Percentiles rank a stretch among this genome's conserved stretches.
Evolutionary conservation across 92 coral and sea anemone genomes (phyloP).

Genomic region (Meandrina meandrites): DNA sequence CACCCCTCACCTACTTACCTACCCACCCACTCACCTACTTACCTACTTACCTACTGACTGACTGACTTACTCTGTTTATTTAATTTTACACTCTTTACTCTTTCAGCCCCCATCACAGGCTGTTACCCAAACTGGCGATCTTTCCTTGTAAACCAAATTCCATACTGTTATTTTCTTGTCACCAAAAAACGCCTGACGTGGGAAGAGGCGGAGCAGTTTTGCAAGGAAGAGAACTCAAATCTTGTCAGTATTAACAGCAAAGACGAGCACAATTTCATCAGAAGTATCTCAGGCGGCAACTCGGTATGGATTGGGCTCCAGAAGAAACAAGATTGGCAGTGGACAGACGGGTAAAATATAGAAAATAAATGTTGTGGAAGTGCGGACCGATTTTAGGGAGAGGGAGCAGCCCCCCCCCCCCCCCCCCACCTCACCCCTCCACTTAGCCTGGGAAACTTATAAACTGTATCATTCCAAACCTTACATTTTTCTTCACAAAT

Average conservation of each 20-base stretch:
- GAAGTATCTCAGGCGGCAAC: slow-evolving; percentile 37
- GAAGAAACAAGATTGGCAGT: slow-evolving; percentile 67
- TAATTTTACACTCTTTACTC: too few relatives aligned
- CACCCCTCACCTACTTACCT: too few relatives aligned
- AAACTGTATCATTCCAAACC: background rate
- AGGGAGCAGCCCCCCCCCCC: too few relatives aligned
- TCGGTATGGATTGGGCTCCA: slow-evolving; percentile 72
- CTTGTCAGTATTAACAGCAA: slow-evolving; percentile 65
- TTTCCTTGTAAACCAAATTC: slow-evolving; percentile 30
- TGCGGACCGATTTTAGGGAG: too few relatives aligned
- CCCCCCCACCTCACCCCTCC: too few relatives aligned
- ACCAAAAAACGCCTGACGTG: slow-evolving; percentile 28
- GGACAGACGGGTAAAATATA: slow-evolving; percentile 72
- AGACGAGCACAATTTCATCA: slow-evolving; percentile 69
- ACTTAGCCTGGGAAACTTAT: too few relatives aligned
- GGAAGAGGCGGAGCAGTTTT: slow-evolving; percentile 39
- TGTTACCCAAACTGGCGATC: slow-evolving; percentile 38
- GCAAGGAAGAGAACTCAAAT: slow-evolving; percentile 51
- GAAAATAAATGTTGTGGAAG: too few relatives aligned
- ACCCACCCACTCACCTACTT: too few relatives aligned
- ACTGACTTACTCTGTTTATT: too few relatives aligned
- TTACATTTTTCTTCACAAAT: background rate
- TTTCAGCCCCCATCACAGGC: slow-evolving; percentile 30
- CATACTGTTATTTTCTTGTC: slow-evolving; percentile 48
- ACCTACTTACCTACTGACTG: too few relatives aligned